These are phyloP conservation scores for Caenorhabditis latens DNA, from an alignment of 1,140 invertebrate genomes.

Conservation along the genomic window DNA sequence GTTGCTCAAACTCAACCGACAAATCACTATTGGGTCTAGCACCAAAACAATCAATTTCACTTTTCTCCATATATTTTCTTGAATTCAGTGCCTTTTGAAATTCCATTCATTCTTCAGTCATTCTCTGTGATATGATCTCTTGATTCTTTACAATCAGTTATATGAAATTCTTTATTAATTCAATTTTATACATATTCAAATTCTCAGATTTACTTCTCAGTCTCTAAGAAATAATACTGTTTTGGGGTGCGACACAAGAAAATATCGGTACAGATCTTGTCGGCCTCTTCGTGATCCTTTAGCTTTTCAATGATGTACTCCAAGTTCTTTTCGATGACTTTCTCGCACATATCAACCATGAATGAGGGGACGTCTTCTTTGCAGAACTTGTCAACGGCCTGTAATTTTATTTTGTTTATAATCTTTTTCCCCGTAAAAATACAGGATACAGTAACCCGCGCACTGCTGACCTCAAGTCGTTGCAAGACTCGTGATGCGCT, in stretches of 20 bases:
- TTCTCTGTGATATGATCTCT: slow-evolving; percentile 16
- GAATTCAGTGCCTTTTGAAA: neutral
- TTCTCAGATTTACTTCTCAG: neutral
- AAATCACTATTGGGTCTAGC: slow-evolving; percentile 62
- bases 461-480: no score
- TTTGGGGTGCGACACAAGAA: slow-evolving; percentile 28
- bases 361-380: slow-evolving; percentile 52
- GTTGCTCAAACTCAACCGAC: slow-evolving; percentile 45
- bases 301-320: slow-evolving; percentile 36
- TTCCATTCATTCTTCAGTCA: neutral
- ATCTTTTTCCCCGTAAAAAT: no score
- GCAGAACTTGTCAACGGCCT: slow-evolving; percentile 55
- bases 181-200: neutral
- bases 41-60: neutral
- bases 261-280: slow-evolving; percentile 45
- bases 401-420: neutral
- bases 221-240: slow-evolving; percentile 46
- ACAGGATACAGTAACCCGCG: no score
- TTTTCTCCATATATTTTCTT: neutral
- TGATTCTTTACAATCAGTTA: neutral
- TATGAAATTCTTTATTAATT: neutral
- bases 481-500: no score
- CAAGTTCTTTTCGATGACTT: slow-evolving; percentile 50
- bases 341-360: slow-evolving; percentile 47
- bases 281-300: slow-evolving; percentile 36